phyloP scores from a whole-genome alignment of 2,888 invertebrate genomes.

The Drosophila affinis region DNA sequence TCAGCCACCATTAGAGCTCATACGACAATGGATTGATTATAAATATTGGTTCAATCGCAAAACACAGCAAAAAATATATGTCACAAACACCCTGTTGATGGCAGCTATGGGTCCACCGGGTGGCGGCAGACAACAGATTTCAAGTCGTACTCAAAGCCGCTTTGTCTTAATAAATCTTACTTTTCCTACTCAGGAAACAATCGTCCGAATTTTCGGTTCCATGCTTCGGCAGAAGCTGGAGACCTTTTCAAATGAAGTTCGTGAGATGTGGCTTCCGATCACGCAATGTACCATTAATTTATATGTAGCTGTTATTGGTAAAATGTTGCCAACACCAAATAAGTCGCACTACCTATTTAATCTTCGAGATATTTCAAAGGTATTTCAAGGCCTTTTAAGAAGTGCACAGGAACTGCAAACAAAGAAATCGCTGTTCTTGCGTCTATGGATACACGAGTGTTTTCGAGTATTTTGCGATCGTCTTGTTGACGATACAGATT shows the following conservation, averaged over 20 bases:
- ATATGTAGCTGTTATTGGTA: slow-evolving; percentile 89
- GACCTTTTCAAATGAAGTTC: slow-evolving; percentile 92
- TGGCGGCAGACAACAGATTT: slow-evolving; percentile 92
- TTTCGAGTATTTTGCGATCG: slow-evolving; percentile 93
- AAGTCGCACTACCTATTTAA: slow-evolving; percentile 97
- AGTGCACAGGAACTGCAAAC: slow-evolving; percentile 91
- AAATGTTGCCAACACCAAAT: slow-evolving; percentile 93
- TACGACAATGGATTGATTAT: slow-evolving; percentile 94
- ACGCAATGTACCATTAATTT: slow-evolving; percentile 90
- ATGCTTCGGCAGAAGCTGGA: slow-evolving; percentile 92
- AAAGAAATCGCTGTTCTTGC: slow-evolving; percentile 88
- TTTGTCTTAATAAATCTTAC: slow-evolving; percentile 92
- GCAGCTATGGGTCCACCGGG: slow-evolving; percentile 95
- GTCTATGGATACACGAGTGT: slow-evolving; percentile 94
- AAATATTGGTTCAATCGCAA: slow-evolving; percentile 94
- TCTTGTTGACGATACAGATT: slow-evolving; percentile 90
- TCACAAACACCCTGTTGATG: slow-evolving; percentile 91
- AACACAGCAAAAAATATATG: slow-evolving; percentile 90
- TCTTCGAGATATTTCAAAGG: slow-evolving; percentile 93
- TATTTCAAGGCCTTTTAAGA: slow-evolving; percentile 92
- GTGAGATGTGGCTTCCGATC: slow-evolving; percentile 87
- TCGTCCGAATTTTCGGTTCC: slow-evolving; percentile 91
- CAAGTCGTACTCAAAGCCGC: slow-evolving; percentile 90
- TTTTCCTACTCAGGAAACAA: slow-evolving; percentile 91
- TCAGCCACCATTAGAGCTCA: slow-evolving; percentile 93